phyloP scores from a whole-genome alignment of 2,113 vertebrate genomes.

The Oryzias woworae region DNA sequence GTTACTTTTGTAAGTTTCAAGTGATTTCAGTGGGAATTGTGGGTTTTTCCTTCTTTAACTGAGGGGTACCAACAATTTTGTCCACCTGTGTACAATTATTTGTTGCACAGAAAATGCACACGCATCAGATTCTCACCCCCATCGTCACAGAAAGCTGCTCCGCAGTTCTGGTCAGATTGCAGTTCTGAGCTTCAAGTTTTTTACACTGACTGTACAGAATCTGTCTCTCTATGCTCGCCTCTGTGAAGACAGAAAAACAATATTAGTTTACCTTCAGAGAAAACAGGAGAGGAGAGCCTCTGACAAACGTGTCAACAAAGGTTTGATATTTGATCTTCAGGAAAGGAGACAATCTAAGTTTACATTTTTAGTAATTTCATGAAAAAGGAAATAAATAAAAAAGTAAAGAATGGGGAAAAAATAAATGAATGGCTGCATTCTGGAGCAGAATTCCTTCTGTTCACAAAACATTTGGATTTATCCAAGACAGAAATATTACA shows the following conservation, averaged over 20 bases:
- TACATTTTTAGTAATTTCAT: background rate
- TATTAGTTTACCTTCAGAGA: background rate
- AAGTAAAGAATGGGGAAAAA: background rate
- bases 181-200: constrained; percentile 92
- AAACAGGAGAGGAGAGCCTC: no score
- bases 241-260: constrained; percentile 65
- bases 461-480: no score
- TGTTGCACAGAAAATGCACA: background rate
- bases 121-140: constrained; percentile 81
- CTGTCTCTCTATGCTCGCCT: constrained; percentile 90
- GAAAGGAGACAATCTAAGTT: background rate
- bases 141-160: constrained; percentile 94
- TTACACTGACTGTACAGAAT: constrained; percentile 93
- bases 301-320: no score
- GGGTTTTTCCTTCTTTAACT: no score
- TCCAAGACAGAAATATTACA: no score
- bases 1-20: no score
- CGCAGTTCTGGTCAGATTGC: constrained; percentile 89
- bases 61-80: no score
- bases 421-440: no score
- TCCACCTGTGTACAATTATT: no score
- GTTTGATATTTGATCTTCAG: background rate
- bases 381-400: background rate
- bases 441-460: no score
- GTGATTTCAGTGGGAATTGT: no score